Evolutionary conservation across 2,113 vertebrate species (phyloP).

Genomic region (Psilopogon haemacephalus): DNA sequence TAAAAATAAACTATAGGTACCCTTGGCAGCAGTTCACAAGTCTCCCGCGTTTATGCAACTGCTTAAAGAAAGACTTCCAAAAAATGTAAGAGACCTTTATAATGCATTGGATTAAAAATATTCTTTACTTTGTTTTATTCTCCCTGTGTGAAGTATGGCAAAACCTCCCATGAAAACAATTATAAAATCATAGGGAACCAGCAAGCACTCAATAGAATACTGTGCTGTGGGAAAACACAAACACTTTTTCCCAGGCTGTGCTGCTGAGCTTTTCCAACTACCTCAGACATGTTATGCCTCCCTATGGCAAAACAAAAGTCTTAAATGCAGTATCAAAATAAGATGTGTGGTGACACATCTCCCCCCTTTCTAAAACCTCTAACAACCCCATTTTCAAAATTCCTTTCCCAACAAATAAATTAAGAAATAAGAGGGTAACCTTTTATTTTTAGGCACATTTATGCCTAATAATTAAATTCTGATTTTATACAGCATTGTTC

Average conservation of each 20-base stretch:
- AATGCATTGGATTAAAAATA: not conserved
- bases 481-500: not conserved
- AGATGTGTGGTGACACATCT: not conserved
- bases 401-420: not conserved
- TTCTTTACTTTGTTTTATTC: not conserved
- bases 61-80: not conserved
- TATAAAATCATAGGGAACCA: not conserved
- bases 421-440: not conserved
- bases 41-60: not conserved
- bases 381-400: not conserved
- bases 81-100: not conserved
- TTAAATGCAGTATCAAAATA: not conserved
- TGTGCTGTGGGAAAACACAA: conserved; percentile 26
- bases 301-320: conserved; percentile 7
- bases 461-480: not conserved
- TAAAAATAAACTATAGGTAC: not conserved
- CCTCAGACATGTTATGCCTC: not conserved
- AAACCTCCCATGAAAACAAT: not conserved
- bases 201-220: not conserved
- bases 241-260: not conserved
- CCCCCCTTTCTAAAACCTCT: not conserved
- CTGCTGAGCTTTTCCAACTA: not conserved
- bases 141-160: not conserved
- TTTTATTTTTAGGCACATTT: not conserved
- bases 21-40: not conserved